A percentile compares a stretch with the other conserved stretches of the same genome.
Conservation (phyloP, 2,113 vertebrate species). For the Lepisosteus oculatus region DNA sequence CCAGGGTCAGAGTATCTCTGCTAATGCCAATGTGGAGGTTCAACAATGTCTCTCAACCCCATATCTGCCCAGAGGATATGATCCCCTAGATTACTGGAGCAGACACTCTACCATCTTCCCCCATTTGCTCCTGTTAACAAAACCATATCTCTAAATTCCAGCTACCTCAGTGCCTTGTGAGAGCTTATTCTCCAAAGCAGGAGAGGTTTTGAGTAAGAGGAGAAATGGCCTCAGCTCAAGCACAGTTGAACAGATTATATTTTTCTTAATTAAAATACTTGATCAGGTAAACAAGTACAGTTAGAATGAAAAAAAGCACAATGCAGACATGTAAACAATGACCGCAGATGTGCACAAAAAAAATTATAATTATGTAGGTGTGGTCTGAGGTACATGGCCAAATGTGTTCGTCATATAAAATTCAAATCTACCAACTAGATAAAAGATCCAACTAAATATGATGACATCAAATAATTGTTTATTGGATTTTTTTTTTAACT, state of each 20-base stretch:
- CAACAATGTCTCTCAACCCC: constrained; percentile 8
- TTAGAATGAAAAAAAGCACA: too few relatives aligned
- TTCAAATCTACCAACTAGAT: too few relatives aligned
- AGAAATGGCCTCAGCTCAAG: constrained; percentile 13
- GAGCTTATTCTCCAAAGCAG: constrained; percentile 15
- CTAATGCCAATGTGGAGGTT: constrained; percentile 20
- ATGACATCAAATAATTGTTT: too few relatives aligned
- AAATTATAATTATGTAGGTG: too few relatives aligned
- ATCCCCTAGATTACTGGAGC: constrained; percentile 21
- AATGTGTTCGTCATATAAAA: too few relatives aligned
- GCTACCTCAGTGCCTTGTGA: constrained; percentile 7
- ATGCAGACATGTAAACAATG: too few relatives aligned
- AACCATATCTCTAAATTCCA: constrained; percentile 14
- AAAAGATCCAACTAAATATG: too few relatives aligned
- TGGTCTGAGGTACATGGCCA: too few relatives aligned
- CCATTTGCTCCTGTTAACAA: constrained; percentile 13
- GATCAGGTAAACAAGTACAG: neutral
- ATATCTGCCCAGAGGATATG: constrained; percentile 13
- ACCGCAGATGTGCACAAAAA: too few relatives aligned
- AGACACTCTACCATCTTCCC: constrained; percentile 20
- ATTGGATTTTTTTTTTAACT: too few relatives aligned
- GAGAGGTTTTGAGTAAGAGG: constrained; percentile 3
- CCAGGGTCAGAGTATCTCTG: neutral
- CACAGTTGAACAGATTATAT: constrained; percentile 13
- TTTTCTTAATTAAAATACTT: constrained; percentile 3